Percentiles rank a stretch among this genome's conserved stretches.
These are phyloP conservation scores for Xylocampa areola DNA, from an alignment of 2,888 invertebrate genomes.

Conservation along the genomic window DNA sequence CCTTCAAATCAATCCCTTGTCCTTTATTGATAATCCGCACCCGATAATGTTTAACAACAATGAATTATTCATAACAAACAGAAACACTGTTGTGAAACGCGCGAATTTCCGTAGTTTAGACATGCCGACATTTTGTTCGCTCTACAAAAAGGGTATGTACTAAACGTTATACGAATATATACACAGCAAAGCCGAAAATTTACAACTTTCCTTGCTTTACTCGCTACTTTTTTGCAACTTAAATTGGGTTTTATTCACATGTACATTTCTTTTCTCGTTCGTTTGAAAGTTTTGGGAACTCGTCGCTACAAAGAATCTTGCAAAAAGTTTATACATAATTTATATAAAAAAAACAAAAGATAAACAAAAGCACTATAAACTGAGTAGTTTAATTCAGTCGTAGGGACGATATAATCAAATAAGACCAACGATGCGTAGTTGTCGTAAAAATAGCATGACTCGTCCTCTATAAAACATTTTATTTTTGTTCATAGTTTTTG, in stretches of 20 bases:
- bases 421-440: not conserved
- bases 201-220: conserved; percentile 32
- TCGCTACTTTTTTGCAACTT: conserved; percentile 48
- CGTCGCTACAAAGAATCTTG: conserved; percentile 23
- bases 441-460: not conserved
- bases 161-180: conserved; percentile 27
- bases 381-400: conserved; percentile 10
- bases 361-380: conserved; percentile 6
- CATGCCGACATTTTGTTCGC: conserved; percentile 23
- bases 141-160: conserved; percentile 17
- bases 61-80: conserved; percentile 50
- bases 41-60: conserved; percentile 46
- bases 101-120: conserved; percentile 15
- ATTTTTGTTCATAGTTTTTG: conserved; percentile 10
- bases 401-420: not conserved
- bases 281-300: conserved; percentile 44
- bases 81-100: conserved; percentile 31
- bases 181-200: conserved; percentile 35
- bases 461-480: not conserved
- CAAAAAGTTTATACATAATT: conserved; percentile 21
- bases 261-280: conserved; percentile 33
- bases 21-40: conserved; percentile 44
- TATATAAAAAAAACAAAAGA: conserved; percentile 12
- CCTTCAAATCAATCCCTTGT: conserved; percentile 53
- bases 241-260: conserved; percentile 52